Conservation (phyloP, 2,888 invertebrate genomes). For the Drosophila formosana region DNA sequence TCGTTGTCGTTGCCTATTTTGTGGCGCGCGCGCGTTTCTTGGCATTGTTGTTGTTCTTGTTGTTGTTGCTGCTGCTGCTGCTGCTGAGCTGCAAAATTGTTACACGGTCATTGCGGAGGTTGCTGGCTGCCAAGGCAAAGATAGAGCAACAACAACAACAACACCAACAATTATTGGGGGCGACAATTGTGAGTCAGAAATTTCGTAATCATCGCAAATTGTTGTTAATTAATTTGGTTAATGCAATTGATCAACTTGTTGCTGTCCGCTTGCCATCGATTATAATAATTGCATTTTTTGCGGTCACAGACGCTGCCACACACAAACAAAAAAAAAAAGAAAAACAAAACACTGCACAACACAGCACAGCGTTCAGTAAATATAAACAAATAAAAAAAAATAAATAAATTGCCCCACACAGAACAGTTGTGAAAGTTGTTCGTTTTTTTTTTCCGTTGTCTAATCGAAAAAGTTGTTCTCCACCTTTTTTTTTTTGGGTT, state of each 20-base stretch:
- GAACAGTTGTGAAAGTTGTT: background rate
- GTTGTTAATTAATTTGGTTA: constrained; percentile 21
- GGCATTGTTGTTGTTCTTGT: constrained; percentile 40
- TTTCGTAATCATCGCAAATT: constrained; percentile 44
- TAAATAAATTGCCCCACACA: background rate
- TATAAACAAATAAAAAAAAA: constrained; percentile 8
- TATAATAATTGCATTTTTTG: background rate
- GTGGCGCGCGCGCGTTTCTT: constrained; percentile 74
- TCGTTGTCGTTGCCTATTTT: constrained; percentile 51
- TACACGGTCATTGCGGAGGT: constrained; percentile 80
- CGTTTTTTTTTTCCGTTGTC: too few species aligned
- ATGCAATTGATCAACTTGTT: constrained; percentile 65
- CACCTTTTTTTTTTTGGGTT: constrained; percentile 38
- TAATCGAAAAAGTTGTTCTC: background rate
- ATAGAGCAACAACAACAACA: constrained; percentile 31
- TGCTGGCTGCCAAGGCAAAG: constrained; percentile 65
- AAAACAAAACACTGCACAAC: background rate
- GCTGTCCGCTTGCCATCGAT: constrained; percentile 26
- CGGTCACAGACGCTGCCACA: too few species aligned
- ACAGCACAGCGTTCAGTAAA: background rate
- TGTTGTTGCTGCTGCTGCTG: constrained; percentile 19
- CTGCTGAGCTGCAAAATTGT: constrained; percentile 71
- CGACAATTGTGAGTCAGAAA: constrained; percentile 49
- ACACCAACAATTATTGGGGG: constrained; percentile 16
- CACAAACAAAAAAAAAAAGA: too few species aligned